Evolutionary conservation across 2,888 invertebrate species (phyloP).

Genomic region (Leptopilina drosophilae): DNA sequence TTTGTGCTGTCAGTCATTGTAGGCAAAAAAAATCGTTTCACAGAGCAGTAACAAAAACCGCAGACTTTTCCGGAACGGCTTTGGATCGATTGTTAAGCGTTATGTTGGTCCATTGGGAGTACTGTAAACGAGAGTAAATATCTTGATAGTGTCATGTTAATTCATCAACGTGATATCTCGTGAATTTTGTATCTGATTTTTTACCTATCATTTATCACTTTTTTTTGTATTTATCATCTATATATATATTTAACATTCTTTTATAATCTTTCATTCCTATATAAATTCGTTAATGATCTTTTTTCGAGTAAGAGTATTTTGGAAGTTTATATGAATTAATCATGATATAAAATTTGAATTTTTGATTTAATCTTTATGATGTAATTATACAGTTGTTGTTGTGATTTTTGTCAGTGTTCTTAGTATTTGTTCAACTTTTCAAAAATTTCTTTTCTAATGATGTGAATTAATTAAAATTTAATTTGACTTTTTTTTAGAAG

Average conservation of each 20-base stretch:
- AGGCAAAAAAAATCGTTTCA: slow-evolving; percentile 15
- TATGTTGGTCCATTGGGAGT: slow-evolving; percentile 26
- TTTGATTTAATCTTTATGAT: no score
- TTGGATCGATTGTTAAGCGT: slow-evolving; percentile 32
- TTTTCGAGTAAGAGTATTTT: no score
- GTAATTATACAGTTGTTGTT: no score
- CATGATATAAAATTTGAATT: no score
- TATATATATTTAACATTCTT: background rate
- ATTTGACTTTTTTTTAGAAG: no score
- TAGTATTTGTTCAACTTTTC: no score
- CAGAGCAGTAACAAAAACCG: slow-evolving; percentile 10
- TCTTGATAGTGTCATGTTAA: slow-evolving; percentile 16
- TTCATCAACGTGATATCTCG: background rate
- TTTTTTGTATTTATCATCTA: background rate
- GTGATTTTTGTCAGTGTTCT: no score
- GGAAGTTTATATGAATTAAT: no score
- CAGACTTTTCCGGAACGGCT: slow-evolving; percentile 4
- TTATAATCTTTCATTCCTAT: background rate
- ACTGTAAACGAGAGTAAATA: background rate
- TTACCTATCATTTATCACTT: slow-evolving; percentile 8
- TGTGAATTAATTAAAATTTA: no score
- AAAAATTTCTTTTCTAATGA: no score
- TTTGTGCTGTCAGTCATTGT: slow-evolving; percentile 10
- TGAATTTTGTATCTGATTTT: background rate
- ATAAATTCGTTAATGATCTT: no score